A percentile compares a stretch with the other conserved stretches of the same genome.
phyloP scores from a whole-genome alignment of 2,113 vertebrate genomes.

The Ciconia stormi region DNA sequence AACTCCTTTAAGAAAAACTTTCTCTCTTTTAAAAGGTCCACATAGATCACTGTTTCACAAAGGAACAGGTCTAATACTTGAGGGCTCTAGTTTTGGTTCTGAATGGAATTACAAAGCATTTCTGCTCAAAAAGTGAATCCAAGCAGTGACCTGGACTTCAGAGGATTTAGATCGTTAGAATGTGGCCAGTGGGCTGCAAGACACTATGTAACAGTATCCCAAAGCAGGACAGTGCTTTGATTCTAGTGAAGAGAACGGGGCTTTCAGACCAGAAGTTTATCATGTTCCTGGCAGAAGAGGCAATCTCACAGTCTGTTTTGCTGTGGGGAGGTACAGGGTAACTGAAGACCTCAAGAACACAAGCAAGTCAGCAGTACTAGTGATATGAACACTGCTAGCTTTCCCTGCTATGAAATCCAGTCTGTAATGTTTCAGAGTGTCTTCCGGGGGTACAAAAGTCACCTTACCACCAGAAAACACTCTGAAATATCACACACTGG shows the following conservation, averaged over 20 bases:
- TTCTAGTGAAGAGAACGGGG: background rate
- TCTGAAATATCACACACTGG: background rate
- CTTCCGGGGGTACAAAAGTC: background rate
- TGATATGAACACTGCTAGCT: background rate
- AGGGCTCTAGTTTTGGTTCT: background rate
- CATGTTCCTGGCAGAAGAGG: background rate
- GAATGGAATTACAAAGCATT: background rate
- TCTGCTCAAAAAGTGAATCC: background rate
- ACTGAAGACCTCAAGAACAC: background rate
- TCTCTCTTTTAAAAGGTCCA: background rate
- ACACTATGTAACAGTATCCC: background rate
- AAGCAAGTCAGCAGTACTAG: background rate
- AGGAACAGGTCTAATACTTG: background rate
- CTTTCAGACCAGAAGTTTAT: background rate
- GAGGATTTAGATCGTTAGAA: background rate
- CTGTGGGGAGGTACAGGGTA: background rate
- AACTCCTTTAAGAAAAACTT: background rate
- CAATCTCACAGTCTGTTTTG: background rate
- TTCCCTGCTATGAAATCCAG: background rate
- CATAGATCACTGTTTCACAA: background rate
- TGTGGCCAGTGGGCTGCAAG: background rate
- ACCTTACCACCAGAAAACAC: background rate
- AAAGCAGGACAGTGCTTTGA: background rate
- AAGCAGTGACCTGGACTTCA: background rate
- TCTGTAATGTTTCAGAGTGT: background rate